A percentile compares a stretch with the other conserved stretches of the same genome.
These are phyloP conservation scores for Cyphomyrus discorhynchus DNA, from an alignment of 2,113 vertebrate genomes.

Conservation along the genomic window DNA sequence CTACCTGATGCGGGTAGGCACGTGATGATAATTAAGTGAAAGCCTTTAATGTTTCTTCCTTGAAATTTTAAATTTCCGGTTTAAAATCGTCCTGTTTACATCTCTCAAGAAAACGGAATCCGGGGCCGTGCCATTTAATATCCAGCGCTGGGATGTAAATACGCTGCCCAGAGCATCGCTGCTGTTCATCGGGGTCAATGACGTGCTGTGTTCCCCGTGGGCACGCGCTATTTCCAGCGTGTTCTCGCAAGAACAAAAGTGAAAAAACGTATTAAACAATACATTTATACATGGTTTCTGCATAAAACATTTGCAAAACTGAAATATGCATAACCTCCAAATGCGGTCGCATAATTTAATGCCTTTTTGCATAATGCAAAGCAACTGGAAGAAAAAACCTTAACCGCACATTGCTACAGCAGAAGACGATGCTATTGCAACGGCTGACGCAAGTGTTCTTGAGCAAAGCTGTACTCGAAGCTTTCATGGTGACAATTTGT, in stretches of 20 bases:
- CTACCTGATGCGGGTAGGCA: background rate
- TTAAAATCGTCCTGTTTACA: background rate
- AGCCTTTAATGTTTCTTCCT: background rate
- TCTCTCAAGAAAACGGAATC: background rate
- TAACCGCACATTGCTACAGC: background rate
- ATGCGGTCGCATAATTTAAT: background rate
- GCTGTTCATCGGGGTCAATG: background rate
- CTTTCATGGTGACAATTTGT: background rate
- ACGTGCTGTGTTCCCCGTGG: background rate
- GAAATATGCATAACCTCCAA: background rate
- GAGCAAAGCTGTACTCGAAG: background rate
- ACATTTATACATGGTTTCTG: background rate
- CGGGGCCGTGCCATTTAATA: background rate
- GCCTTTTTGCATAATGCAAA: background rate
- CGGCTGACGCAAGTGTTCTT: background rate
- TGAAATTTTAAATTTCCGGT: background rate
- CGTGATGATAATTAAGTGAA: background rate
- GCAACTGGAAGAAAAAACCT: background rate
- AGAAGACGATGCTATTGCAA: background rate
- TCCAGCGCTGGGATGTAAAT: background rate
- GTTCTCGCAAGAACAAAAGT: background rate
- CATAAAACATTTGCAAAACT: background rate
- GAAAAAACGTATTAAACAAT: background rate
- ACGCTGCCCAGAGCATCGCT: background rate
- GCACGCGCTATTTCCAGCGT: background rate